Evolutionary conservation across 1,140 invertebrate species (phyloP).

Genomic region (Lordiphosa collinella): DNA sequence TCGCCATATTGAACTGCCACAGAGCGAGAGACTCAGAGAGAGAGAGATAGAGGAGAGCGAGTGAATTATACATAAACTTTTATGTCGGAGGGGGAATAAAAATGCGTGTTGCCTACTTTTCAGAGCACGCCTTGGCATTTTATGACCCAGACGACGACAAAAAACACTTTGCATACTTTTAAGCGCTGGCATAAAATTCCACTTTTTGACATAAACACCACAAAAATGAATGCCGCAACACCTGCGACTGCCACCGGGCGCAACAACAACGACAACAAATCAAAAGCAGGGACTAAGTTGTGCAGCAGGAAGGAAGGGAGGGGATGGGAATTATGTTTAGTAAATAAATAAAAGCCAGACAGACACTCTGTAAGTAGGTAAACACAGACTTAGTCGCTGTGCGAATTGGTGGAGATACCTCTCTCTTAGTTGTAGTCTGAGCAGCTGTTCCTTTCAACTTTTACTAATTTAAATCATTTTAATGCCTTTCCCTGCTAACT

Average conservation of each 20-base stretch:
- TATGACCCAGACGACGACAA: constrained; percentile 32
- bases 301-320: neutral
- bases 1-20: constrained; percentile 52
- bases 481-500: constrained; percentile 40
- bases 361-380: constrained; percentile 51
- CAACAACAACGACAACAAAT: constrained; percentile 64
- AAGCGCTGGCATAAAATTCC: constrained; percentile 61
- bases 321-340: constrained; percentile 70
- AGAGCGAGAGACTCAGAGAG: too few species aligned
- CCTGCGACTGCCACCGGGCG: constrained; percentile 50
- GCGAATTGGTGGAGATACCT: too few species aligned
- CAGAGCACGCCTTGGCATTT: constrained; percentile 36
- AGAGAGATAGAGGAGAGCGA: too few species aligned
- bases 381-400: constrained; percentile 16
- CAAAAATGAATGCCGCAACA: constrained; percentile 49
- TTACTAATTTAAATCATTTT: constrained; percentile 69
- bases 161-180: constrained; percentile 62
- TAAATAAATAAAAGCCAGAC: constrained; percentile 76
- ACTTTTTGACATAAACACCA: constrained; percentile 73
- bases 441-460: neutral
- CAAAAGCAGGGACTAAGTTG: constrained; percentile 39
- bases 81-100: constrained; percentile 25
- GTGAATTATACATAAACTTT: constrained; percentile 24
- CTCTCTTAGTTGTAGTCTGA: too few species aligned
- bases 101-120: constrained; percentile 60